Base-by-base conservation (phyloP, 2,113 vertebrate genomes). In the Raja brachyura region DNA sequence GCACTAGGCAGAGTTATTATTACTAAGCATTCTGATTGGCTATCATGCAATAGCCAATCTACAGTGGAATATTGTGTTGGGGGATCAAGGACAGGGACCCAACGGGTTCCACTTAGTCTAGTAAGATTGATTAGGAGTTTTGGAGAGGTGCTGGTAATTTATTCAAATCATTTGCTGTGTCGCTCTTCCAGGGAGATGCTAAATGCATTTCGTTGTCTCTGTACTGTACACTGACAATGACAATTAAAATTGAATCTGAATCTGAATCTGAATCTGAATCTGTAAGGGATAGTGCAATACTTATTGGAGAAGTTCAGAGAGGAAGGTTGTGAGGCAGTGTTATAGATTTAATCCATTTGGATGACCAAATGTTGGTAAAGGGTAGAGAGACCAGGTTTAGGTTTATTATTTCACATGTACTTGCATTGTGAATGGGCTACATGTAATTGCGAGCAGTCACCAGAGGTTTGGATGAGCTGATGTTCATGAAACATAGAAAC, bases 51-150 rank as follows among this genome's bases (percentile, higher is more conserved):
- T 48, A 48, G 39, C 39, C 39, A 48, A 48, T 48, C 39, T 48
- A 48, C 39, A 48, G 0, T 3, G 0, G n/a, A n/a, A n/a, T n/a
- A n/a, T 3, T 48, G 0, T 3, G 0, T 3, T 0, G 0, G 3
- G 39, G 3, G 3, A 48, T 48, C 3, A 48, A 48, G 39, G 39
- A 0, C 3, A 0, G 0, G 0, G 0, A 48, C 0, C 0, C 39
- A 48, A 48, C 3, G 3, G 3, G 39, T 3, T 48, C 1, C 0
- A 3, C n/a, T 0, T 0, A 48, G 3, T 48, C 0, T 48, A 0
- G 7, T 14, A 66, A 2, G 13, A 5, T 10, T 8, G 4, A 66
- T 3, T 0, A 66, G 4, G 4, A 28, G 4, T 75, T 28, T 75
- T 28, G 73, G 22, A 25, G 22, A 66, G 4, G 63, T 14, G 11